These are phyloP conservation scores for Axis porcinus DNA, from an alignment of 2,113 vertebrate species.

Conservation along the genomic window DNA sequence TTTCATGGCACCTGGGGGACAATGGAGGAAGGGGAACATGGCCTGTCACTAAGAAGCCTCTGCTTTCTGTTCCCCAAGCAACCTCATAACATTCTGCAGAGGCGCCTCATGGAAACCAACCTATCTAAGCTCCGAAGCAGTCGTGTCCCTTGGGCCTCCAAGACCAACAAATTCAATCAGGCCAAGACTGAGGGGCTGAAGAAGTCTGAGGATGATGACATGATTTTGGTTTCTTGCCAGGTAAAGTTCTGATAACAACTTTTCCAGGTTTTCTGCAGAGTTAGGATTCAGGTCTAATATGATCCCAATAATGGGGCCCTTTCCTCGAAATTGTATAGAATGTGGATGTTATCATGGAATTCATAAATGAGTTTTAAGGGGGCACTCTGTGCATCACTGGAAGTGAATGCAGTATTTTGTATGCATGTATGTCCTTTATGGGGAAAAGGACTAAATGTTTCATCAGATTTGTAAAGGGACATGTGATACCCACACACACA, in stretches of 20 bases:
- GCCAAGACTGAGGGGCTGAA: constrained; percentile 72
- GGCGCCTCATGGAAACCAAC: constrained; percentile 89
- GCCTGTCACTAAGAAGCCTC: constrained; percentile 1
- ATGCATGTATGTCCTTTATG: background rate
- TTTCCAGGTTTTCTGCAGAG: background rate
- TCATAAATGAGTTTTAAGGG: background rate
- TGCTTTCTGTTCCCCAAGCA: constrained; percentile 81
- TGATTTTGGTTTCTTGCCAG: constrained; percentile 86
- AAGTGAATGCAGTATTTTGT: background rate
- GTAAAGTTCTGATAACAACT: constrained; percentile 70
- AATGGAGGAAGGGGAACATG: background rate
- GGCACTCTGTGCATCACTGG: background rate
- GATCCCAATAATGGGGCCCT: background rate
- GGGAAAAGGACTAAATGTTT: background rate
- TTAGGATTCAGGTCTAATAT: background rate
- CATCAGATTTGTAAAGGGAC: background rate
- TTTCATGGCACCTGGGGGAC: background rate
- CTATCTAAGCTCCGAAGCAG: constrained; percentile 82
- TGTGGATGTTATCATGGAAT: background rate
- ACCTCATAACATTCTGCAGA: constrained; percentile 91
- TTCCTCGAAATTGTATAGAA: background rate
- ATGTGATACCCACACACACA: background rate
- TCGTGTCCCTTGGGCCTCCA: constrained; percentile 76
- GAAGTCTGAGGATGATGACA: constrained; percentile 80
- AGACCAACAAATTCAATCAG: constrained; percentile 78